Base-by-base conservation (phyloP, 2,797 vertebrate species). In the Eupleurogrammus muticus region DNA sequence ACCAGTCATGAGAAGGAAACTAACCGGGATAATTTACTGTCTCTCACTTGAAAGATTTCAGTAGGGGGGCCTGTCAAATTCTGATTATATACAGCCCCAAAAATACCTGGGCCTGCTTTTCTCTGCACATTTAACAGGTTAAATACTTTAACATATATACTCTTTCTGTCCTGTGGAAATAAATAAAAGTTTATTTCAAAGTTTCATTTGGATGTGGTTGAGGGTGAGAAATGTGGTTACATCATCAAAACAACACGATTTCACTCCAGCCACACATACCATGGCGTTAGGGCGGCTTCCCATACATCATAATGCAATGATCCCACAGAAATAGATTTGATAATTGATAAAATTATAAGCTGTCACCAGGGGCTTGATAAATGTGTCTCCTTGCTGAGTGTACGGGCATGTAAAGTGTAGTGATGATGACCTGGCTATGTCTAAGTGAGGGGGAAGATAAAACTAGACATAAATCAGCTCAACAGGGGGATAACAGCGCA, bases 391-490 rank as follows among this genome's bases (percentile, higher is more conserved):
- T 56, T 10, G 63, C 70, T 63, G 86, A 83, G 81, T 82, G 86
- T 79, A 64, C 62, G 81, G 81, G 77, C 88, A 85, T 90, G 86
- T 88, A 84, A 83, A 90, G 89, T 84, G 89, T 86, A 85, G 84
- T 81, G 82, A 80, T 82, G 86, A 87, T 90, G 91, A 90, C 89
- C 87, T 42, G 68, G 66, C 82, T 82, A 90, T 90, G 88, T 89
- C 87, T 87, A 82, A 90, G 88, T 88, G 85, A 84, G 72, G 73
- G 81, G 70, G 66, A 52, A 85, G 85, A 90, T 89, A 89, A 91
- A 87, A 84, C 73, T 77, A 12, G n/a, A 60, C 83, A 81, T 91
- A 91, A 92, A 92, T 93, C 91, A 89, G 79, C 59, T 82, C 80
- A 80, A 66, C 70, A 12, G 77, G 79, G 77, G 59, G 85, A 80